Evolutionary conservation across 2,113 vertebrate genomes (phyloP), one percentile per base, ranked within the genome.

Genomic region (Megalops atlanticus): DNA sequence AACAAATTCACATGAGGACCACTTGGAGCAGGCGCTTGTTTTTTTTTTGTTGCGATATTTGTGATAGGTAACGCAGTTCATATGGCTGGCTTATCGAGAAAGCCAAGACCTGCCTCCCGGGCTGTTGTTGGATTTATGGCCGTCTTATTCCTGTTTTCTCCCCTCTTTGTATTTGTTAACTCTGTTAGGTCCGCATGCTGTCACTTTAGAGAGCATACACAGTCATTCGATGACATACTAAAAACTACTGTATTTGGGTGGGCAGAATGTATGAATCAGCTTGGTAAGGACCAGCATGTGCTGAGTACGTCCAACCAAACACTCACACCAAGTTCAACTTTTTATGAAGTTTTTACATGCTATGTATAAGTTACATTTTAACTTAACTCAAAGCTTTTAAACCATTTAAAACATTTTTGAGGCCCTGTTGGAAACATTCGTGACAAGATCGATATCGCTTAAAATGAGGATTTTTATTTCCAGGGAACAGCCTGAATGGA

Each of bases 1-100:
- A 92, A 89, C 92, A 93, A 95, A 92, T 89, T 88, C 85, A 90
- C 83, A 84, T 80, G 76, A 85, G 86, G 89, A 87, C 89, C 54
- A 88, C 83, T 85, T 82, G 85, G 89, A 89, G 90, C 86, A 83
- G 84, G 39, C 86, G 81, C 88, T 92, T 92, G 89, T 93, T 93
- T 90, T 92, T 89, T 10, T 64, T 8, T 64, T 71, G 68, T 88
- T 88, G 91, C 84, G 71, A 84, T 87, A 85, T 84, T 83, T 84
- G 80, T 77, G 83, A 88, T 78, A 74, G 88, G 81, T 87, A 92
- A 89, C 84, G 73, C 80, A 81, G 83, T 85, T 91, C 90, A 90
- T 89, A 91, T 88, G 89, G 81, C 76, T 33, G 85, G 83, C 85
- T 92, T 90, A 93, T 92, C 90, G 39, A 86, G 76, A 85, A 88